These are phyloP conservation scores for Drosophila pegasa DNA, from an alignment of 2,888 invertebrate genomes.

Conservation along the genomic window DNA sequence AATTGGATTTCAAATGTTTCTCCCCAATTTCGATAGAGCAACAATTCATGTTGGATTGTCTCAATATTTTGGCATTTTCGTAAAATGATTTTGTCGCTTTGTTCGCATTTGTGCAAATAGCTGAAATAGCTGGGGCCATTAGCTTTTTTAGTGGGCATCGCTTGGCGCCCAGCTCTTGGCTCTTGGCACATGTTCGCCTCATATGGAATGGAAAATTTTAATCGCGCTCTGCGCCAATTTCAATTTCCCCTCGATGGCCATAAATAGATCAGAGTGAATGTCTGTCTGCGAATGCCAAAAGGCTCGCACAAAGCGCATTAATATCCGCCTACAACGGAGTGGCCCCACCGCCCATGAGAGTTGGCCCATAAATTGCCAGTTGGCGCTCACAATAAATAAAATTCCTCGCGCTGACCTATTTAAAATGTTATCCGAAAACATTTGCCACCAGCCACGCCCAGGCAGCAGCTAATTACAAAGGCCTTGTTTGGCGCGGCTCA, in stretches of 20 bases:
- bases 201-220: conserved; percentile 31
- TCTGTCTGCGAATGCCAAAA: conserved; percentile 22
- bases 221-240: conserved; percentile 39
- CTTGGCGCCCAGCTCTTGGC: neutral
- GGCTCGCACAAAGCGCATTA: conserved; percentile 38
- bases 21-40: neutral
- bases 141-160: conserved; percentile 9
- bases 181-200: conserved; percentile 4
- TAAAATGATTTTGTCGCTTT: conserved; percentile 1
- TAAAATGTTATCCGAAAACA: conserved; percentile 50
- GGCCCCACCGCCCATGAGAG: neutral
- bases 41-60: neutral
- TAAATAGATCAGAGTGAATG: conserved; percentile 50
- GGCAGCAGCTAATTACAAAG: conserved; percentile 42
- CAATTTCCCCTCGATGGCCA: conserved; percentile 53
- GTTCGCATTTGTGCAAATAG: conserved; percentile 2
- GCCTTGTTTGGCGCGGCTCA: conserved; percentile 32
- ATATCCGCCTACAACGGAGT: conserved; percentile 24
- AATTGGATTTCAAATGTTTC: neutral
- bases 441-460: conserved; percentile 23
- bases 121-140: conserved; percentile 5
- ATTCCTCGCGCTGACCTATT: conserved; percentile 58
- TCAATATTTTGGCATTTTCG: conserved; percentile 1
- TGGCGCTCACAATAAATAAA: conserved; percentile 58
- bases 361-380: conserved; percentile 44